A percentile compares a stretch with the other conserved stretches of the same genome.
These are phyloP conservation scores for Cirrhinus molitorella DNA, from an alignment of 2,797 vertebrate genomes.

Conservation along the genomic window DNA sequence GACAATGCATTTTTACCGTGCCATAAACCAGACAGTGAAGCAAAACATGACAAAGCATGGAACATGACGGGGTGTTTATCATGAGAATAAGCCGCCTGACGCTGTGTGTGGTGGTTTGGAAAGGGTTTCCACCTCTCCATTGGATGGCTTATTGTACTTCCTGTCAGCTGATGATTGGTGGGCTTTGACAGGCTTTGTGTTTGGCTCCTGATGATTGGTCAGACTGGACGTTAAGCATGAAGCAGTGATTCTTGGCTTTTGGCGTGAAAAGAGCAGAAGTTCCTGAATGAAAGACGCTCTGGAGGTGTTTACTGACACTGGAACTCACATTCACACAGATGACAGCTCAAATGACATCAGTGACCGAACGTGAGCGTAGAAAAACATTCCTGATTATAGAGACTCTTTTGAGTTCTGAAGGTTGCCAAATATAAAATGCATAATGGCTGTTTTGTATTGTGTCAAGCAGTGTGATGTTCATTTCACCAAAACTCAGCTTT, in stretches of 20 bases:
- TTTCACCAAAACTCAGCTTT: neutral
- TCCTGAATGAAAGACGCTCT: neutral
- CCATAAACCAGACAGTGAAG: conserved; percentile 82
- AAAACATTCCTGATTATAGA: neutral
- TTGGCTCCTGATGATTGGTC: conserved; percentile 46
- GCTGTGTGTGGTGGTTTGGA: conserved; percentile 65
- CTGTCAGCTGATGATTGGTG: conserved; percentile 40
- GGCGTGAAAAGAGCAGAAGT: conserved; percentile 5
- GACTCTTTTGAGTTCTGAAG: neutral
- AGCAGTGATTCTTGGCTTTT: conserved; percentile 28
- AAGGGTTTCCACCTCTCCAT: conserved; percentile 57
- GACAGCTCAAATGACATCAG: neutral
- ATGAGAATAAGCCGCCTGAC: conserved; percentile 76
- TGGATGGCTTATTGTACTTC: conserved; percentile 39
- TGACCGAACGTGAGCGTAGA: neutral
- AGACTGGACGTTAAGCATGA: conserved; percentile 63
- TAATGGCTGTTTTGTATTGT: neutral
- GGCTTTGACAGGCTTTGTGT: conserved; percentile 48
- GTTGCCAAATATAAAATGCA: neutral
- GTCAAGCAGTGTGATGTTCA: neutral
- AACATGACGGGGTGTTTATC: conserved; percentile 76
- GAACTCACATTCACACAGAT: neutral
- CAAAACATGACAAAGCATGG: conserved; percentile 73
- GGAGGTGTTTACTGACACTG: neutral
- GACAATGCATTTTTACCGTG: conserved; percentile 80